A percentile compares a stretch with the other conserved stretches of the same genome.
These are phyloP conservation scores for Cyanoramphus novaezelandiae DNA, from an alignment of 2,113 vertebrate species.

Conservation along the genomic window DNA sequence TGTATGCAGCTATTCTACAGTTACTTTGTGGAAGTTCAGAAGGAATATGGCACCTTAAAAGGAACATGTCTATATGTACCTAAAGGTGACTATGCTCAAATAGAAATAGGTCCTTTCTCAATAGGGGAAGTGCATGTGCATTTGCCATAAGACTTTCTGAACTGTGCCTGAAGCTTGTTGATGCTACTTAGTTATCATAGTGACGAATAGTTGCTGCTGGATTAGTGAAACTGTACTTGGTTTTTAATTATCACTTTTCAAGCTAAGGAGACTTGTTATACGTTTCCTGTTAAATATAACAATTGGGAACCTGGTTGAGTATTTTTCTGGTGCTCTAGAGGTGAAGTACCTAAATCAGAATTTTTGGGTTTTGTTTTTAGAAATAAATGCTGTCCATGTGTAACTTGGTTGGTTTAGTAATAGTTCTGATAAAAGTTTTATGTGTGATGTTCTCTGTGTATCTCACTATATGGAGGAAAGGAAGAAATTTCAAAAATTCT, in stretches of 20 bases:
- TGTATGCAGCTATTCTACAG: not conserved
- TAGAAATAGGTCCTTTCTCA: not conserved
- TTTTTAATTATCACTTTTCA: not conserved
- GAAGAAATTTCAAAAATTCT: not conserved
- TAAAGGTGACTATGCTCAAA: not conserved
- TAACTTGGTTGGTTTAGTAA: not conserved
- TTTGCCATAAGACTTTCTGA: not conserved
- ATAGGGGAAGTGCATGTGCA: accelerated
- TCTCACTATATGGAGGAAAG: not conserved
- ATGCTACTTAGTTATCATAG: not conserved
- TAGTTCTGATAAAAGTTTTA: not conserved
- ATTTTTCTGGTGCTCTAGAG: not conserved
- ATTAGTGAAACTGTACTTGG: not conserved
- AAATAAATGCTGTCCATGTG: not conserved
- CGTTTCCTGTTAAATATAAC: not conserved
- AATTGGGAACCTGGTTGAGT: not conserved
- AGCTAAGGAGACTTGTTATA: not conserved
- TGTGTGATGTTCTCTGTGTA: not conserved
- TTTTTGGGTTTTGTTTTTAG: not conserved
- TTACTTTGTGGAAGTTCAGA: not conserved
- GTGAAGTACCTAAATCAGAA: not conserved
- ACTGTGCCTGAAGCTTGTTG: not conserved
- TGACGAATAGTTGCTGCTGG: not conserved
- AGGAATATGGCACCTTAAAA: not conserved
- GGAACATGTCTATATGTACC: not conserved